Conservation (phyloP, 2,113 vertebrate genomes). For the Ammodramus savannarum region DNA sequence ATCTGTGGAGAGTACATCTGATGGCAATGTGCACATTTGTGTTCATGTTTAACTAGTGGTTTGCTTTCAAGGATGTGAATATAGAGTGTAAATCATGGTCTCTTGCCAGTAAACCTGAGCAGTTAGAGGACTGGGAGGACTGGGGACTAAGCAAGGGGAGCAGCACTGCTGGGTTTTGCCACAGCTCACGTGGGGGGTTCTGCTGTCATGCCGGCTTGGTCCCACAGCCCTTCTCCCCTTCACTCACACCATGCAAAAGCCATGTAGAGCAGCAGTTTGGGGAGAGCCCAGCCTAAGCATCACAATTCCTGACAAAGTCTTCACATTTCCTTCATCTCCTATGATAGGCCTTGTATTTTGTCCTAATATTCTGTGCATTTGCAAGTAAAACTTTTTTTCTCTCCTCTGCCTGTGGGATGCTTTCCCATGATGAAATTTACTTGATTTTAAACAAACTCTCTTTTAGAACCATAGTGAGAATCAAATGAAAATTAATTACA, state of each 20-base stretch:
- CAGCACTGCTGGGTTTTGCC: not conserved
- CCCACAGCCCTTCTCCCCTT: not conserved
- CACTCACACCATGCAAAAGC: not conserved
- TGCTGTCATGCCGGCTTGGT: not conserved
- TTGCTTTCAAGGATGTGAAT: not conserved
- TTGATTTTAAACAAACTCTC: not conserved
- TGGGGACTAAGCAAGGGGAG: rapidly evolving
- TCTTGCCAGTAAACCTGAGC: not conserved
- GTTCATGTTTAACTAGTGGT: not conserved
- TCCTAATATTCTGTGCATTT: not conserved
- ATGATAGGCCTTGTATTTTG: not conserved
- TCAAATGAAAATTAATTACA: not conserved
- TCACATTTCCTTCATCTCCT: not conserved
- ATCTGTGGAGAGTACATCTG: not conserved
- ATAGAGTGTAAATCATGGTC: not conserved
- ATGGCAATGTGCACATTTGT: not conserved
- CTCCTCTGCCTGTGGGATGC: not conserved
- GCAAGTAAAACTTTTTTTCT: not conserved
- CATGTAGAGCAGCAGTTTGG: not conserved
- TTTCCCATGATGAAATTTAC: not conserved
- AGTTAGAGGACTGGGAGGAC: not conserved
- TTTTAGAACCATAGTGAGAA: not conserved
- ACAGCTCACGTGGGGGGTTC: not conserved
- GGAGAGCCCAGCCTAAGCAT: not conserved
- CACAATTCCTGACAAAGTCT: not conserved